Evolutionary conservation across 2,888 invertebrate species (phyloP), one percentile per base, ranked within the genome.

Genomic region (Drosophila recens): DNA sequence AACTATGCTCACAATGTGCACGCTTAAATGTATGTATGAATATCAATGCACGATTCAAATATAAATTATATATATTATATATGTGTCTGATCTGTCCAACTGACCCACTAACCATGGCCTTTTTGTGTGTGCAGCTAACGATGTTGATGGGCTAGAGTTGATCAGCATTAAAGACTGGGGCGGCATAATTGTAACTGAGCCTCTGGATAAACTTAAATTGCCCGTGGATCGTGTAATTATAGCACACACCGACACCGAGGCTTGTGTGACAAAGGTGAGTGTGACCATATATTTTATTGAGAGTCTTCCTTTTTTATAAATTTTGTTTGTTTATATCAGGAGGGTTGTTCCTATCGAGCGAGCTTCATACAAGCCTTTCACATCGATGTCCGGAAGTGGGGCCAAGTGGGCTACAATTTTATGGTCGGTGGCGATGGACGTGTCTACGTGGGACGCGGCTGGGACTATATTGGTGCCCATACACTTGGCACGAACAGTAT

Each of bases 331-430:
- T 1, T 10, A n/a, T 15, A 3, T 10, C 92, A 95, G 94, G 94
- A 94, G 8, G 91, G 93, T 46, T 95, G 95, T 78, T 93, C 94
- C 4, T 93, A 94, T n/a, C 93, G 93, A 6, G 94, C 85, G 0
- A 80, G 79, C 2, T 69, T 75, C 3, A 89, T 91, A 33, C 96
- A 96, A 90, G 93, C 92, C 48, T 95, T 94, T 82, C 96, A 97
- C 91, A 95, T 96, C 66, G 95, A 96, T 67, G 93, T 93, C 23
- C 88, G 87, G n/a, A 80, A 92, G 0, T 96, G 95, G 95, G 93
- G 91, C 53, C 96, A 97, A 88, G 95, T 96, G 33, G 95, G 93
- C 0, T 97, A 96, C 91, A 97, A 96, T 90, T 97, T 96, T 82
- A 90, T 97, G 10, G 94, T 97, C 0, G 97, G 96, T 1, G 96